Base-by-base conservation (phyloP, 2,113 vertebrate species). In the Suricata suricatta region DNA sequence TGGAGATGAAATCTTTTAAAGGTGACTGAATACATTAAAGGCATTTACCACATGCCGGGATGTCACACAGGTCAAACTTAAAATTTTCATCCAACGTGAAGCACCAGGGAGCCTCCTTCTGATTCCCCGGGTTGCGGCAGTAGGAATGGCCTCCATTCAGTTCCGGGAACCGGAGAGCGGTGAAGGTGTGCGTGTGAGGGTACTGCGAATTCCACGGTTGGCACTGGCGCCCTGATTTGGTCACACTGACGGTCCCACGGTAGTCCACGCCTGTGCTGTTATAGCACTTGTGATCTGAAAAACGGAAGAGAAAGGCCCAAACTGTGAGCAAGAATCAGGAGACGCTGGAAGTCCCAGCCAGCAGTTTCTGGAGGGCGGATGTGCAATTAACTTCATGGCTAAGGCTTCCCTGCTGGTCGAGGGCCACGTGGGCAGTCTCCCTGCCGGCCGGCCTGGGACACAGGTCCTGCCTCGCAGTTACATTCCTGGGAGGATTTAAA, bases 161-260 rank as follows among this genome's bases (percentile, higher is more conserved):
- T 98, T 99, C 99, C 0, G 99, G 99, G 98, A 99, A 99, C 52
- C 99, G 99, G 71, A 99, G 88, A 4, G 99, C 99, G 0, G 99
- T 99, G 98, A 99, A 99, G 92, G 98, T 99, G 99, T 99, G 99
- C 1, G 99, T 99, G 99, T 99, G 99, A 0, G 99, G 99, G 93
- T 99, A 99, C 99, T 99, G 99, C 0, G 99, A 99, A 98, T 99
- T 99, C 99, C 99, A 99, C 0, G 99, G 99, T 98, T 99, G 99
- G 99, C 99, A 99, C 99, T 99, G 99, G 5, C 99, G 99, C 7
- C 99, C 99, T 0, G 99, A 99, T 97, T 99, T 99, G 33, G 99
- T 99, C 98, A 99, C 97, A 7, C 99, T 99, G 96, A 99, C 99
- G 0, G 99, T 99, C 1, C 99, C 99, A 35, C 99, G 99, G 98